Base-by-base conservation (phyloP, 2,888 invertebrate genomes). In the Hyles lineata region DNA sequence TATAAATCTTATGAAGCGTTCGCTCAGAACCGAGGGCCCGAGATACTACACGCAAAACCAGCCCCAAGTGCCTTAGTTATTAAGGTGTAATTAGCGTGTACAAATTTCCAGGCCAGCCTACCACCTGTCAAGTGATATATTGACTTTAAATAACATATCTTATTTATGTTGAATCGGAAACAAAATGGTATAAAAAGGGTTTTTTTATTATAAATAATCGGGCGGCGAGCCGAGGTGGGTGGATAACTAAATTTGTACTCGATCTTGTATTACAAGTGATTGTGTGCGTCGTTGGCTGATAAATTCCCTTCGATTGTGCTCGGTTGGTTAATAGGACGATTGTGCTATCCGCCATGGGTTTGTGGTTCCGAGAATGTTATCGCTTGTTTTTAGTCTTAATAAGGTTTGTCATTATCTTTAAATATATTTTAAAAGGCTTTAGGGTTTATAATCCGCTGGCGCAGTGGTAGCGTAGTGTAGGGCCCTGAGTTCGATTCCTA, bases 91-190 rank as follows among this genome's bases (percentile, higher is more conserved):
- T 87, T 87, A 77, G 79, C 75, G 55, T 82, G 82, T 75, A 73
- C 72, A 76, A 72, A 74, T 60, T 62, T 70, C 72, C 77, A 78
- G 84, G 81, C 84, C 87, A 89, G 87, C 90, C 90, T 93, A 94
- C 94, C 94, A 94, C 94, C 94, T 94, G 94, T 94, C 94, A 93
- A 90, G 94, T 94, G 94, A 94, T 93, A 93, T 94, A 94, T 93
- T 92, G 89, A 89, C 92, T 92, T 93, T 92, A 94, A 94, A 94
- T 94, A 95, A 94, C 94, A 94, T 94, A 94, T 95, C 95, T 95
- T 95, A 95, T 95, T 95, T 94, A 95, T 94, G 94, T 94, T 92
- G 94, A 92, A 94, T 94, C 91, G 89, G 90, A 92, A 93, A 93
- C 91, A 93, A 94, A 95, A 93, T 89, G 80, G 92, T 89, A 93